Conservation (phyloP, 2,888 invertebrate genomes). For the Gymnosoma rotundatum region DNA sequence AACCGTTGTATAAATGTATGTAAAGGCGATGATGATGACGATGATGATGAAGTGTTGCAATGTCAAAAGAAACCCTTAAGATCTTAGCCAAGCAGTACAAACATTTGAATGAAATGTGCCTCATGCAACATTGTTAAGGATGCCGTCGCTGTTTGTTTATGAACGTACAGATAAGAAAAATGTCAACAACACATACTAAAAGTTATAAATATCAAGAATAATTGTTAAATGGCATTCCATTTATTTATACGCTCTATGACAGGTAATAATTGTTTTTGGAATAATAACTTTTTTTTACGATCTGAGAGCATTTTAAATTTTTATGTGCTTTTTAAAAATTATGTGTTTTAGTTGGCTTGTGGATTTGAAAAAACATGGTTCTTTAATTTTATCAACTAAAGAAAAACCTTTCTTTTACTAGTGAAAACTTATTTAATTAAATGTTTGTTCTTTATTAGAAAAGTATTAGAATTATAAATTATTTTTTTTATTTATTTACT, state of each 20-base stretch:
- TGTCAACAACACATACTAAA: conserved; percentile 77
- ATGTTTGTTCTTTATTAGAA: no score
- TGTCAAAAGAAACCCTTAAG: conserved; percentile 36
- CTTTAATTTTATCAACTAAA: no score
- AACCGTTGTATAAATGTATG: conserved; percentile 55
- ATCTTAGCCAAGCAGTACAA: conserved; percentile 5
- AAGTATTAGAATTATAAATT: no score
- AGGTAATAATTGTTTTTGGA: not conserved
- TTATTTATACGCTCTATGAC: conserved; percentile 6
- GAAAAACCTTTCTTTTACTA: no score
- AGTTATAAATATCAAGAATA: conserved; percentile 77
- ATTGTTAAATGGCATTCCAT: conserved; percentile 49
- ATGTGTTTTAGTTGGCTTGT: no score
- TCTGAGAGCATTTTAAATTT: not conserved
- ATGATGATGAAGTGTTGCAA: not conserved
- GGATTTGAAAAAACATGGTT: no score
- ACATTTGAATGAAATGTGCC: conserved; percentile 28
- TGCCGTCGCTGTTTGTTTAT: conserved; percentile 47
- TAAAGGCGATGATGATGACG: not conserved
- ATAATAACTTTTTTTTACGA: not conserved
- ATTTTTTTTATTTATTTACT: no score
- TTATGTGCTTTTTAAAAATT: not conserved
- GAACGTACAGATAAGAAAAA: conserved; percentile 75
- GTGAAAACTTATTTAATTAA: no score
- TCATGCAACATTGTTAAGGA: conserved; percentile 43